phyloP scores from a whole-genome alignment of 2,113 vertebrate species.

The Nerophis lumbriciformis region DNA sequence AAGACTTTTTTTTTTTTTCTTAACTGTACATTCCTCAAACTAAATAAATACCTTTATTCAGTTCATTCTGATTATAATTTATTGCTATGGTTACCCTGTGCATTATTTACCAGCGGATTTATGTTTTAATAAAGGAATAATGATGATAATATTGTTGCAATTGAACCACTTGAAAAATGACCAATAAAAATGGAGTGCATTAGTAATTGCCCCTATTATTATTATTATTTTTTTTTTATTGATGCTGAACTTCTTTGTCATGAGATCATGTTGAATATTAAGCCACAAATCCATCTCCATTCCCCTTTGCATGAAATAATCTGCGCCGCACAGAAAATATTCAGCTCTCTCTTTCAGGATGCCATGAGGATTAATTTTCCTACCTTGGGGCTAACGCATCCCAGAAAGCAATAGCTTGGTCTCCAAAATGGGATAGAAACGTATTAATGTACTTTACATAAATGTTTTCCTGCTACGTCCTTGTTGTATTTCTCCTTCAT shows the following conservation, averaged over 20 bases:
- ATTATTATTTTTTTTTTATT: no score
- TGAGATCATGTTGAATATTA: not conserved
- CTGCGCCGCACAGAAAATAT: constrained; percentile 29
- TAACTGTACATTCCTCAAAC: constrained; percentile 68
- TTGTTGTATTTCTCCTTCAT: no score
- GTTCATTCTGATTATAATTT: constrained; percentile 41
- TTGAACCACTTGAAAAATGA: no score
- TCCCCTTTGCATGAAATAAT: constrained; percentile 10
- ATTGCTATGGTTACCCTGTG: constrained; percentile 57
- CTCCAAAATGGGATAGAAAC: constrained; percentile 36
- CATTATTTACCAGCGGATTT: constrained; percentile 64
- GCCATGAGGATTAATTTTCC: constrained; percentile 10
- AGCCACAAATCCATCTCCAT: not conserved
- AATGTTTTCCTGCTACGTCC: no score
- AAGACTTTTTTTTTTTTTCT: constrained; percentile 29
- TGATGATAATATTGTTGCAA: constrained; percentile 5
- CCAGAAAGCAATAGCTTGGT: constrained; percentile 27
- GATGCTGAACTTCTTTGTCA: no score
- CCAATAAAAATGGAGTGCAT: no score
- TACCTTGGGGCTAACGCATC: not conserved
- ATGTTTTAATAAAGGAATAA: constrained; percentile 68
- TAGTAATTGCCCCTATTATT: no score
- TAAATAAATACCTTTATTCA: constrained; percentile 45
- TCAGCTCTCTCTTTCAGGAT: constrained; percentile 13
- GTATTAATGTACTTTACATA: not conserved